Base-by-base conservation (phyloP, 2,888 invertebrate genomes). In the Erpobdella octoculata region DNA sequence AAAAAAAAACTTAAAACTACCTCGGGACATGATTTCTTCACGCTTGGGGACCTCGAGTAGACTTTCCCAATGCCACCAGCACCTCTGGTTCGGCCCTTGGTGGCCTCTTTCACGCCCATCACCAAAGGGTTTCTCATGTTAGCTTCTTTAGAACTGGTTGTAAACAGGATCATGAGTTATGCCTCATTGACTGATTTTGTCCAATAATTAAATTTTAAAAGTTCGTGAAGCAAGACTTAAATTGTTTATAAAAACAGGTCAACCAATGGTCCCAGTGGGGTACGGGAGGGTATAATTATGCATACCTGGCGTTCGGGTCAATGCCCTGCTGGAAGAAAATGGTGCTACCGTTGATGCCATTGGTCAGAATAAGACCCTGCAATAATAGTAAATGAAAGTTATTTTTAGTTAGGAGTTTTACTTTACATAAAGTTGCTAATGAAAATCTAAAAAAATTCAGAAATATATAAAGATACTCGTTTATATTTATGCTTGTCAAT, bases 1-100 rank as follows among this genome's bases (percentile, higher is more conserved):
- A n/a, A n/a, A n/a, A n/a, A n/a, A n/a, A n/a, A n/a, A n/a, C n/a
- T n/a, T n/a, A n/a, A n/a, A n/a, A n/a, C 33, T 41, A 71, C 71
- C 38, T 70, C 70, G 6, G 21, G 25, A 18, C 28, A 36, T 6
- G 64, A 15, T 36, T 58, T 71, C 41, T 48, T 67, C 58, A 48
- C 21, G 2, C 46, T 67, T 33, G 71, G 37, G 15, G 67, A 58
- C 58, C 71, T 71, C 5, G 71, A 67, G n/a, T 71, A 71, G 35
- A 71, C 58, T 59, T 66, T 71, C 18, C 58, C 71, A 5, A 71
- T 53, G 9, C 71, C 71, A 5, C 71, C 71, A 18, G 71, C 71
- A 21, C 71, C 71, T 33, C 71, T 66, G 1, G 66, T 58, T 18
- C 71, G 33, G 2, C 71, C 71, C 41, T 58, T 66, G 33, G 28